Evolutionary conservation across 2,797 vertebrate genomes (phyloP), one percentile per base, ranked within the genome.

Genomic region (Onychomys arenicola): DNA sequence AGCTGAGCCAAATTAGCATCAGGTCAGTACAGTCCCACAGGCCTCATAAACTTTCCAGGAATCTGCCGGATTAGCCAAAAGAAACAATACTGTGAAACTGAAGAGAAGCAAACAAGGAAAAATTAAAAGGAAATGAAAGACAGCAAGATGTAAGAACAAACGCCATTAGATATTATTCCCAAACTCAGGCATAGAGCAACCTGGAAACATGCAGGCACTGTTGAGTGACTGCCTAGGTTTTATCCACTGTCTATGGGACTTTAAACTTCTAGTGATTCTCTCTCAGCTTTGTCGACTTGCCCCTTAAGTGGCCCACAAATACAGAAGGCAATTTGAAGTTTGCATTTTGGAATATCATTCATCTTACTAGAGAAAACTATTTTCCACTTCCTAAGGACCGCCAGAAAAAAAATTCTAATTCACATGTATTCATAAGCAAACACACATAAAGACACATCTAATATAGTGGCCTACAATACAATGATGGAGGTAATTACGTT

Each of bases 1-100:
- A 57, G 25, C 34, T 85, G 89, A 96, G 29, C 93, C 82, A 90
- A 89, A 63, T 88, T 89, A 95, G 49, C 91, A 80, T 91, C 29
- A 83, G 73, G 89, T 94, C 73, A 96, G 55, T 65, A 34, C 49
- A 89, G 82, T 89, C 95, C 96, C 96, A 0, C 40, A 92, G 84
- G 90, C 77, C 95, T 71, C 67, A 94, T 96, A 96, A 97, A 98
- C 88, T 90, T 96, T 96, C 92, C 96, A 96, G 49, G 95, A 98
- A 96, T 95, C 77, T 46, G 92, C 17, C 77, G 83, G 63, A 84
- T 96, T 93, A 94, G 96, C 96, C 97, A 97, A 97, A 90, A 92
- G 95, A 96, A 98, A 96, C 83, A 97, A 37, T 37, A 12, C 59
- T 85, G 25, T 73, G 43, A 94, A 96, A 43, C 1, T 93, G 77